Evolutionary conservation across 2,113 vertebrate species (phyloP).

Genomic region (Rhineura floridana): DNA sequence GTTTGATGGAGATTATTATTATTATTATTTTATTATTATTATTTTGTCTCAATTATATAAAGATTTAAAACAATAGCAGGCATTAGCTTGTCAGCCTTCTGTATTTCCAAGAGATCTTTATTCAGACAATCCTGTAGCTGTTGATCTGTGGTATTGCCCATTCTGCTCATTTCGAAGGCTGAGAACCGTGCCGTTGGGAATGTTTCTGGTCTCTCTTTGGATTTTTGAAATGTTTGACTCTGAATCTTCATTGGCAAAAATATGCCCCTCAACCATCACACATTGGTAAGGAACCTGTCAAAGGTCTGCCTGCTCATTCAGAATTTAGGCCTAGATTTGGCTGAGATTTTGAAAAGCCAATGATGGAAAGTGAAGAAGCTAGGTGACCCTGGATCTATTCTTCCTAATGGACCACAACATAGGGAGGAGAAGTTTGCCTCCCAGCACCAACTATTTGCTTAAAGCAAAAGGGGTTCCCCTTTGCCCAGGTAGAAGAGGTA

Average conservation of each 20-base stretch:
- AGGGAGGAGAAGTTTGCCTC: too few relatives aligned
- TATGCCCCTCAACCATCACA: not conserved
- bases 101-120: too few relatives aligned
- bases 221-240: not conserved
- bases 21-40: too few relatives aligned
- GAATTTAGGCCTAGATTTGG: not conserved
- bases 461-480: too few relatives aligned
- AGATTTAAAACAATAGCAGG: constrained; percentile 25
- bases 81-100: not conserved
- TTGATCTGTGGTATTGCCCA: too few relatives aligned
- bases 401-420: too few relatives aligned
- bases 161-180: not conserved
- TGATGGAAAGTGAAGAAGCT: not conserved
- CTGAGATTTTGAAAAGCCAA: not conserved
- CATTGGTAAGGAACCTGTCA: not conserved
- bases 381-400: too few relatives aligned
- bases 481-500: too few relatives aligned
- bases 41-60: too few relatives aligned
- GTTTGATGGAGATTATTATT: too few relatives aligned
- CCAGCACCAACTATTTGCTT: too few relatives aligned
- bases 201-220: not conserved
- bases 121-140: not conserved
- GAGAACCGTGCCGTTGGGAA: not conserved
- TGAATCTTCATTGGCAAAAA: not conserved
- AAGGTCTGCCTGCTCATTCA: not conserved